These are phyloP conservation scores for Venustaconcha ellipsiformis DNA, from an alignment of 1,140 invertebrate species.

Conservation along the genomic window DNA sequence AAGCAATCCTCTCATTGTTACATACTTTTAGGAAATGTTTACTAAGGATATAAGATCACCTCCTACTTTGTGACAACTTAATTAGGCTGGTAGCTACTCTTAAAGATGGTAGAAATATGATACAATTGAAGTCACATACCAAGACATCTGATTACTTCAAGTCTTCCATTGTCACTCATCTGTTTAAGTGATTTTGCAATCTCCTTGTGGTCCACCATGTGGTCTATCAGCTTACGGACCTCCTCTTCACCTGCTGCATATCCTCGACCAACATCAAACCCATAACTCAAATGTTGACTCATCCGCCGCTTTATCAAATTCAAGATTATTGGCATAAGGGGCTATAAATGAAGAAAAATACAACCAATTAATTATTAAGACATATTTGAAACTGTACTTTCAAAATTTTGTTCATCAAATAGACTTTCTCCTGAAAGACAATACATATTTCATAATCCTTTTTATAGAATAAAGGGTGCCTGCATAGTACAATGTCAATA, in stretches of 20 bases:
- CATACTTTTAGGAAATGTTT: too few relatives aligned
- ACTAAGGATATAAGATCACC: too few relatives aligned
- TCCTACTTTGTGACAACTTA: too few relatives aligned
- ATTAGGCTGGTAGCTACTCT: too few relatives aligned
- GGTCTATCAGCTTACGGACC: slow-evolving; percentile 72
- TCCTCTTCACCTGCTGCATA: slow-evolving; percentile 74
- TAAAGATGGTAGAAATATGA: neutral
- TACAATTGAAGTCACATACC: slow-evolving; percentile 41
- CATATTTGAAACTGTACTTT: neutral
- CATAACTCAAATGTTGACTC: slow-evolving; percentile 60
- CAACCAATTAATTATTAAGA: neutral
- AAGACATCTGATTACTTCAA: slow-evolving; percentile 63
- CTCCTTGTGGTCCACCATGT: slow-evolving; percentile 72
- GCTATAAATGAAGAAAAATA: slow-evolving; percentile 31
- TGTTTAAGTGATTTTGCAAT: slow-evolving; percentile 56
- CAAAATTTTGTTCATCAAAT: neutral
- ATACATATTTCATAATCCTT: neutral
- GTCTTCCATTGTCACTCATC: slow-evolving; percentile 43
- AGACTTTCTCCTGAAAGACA: neutral
- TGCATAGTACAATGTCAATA: neutral
- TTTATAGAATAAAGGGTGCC: neutral
- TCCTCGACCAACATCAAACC: slow-evolving; percentile 70
- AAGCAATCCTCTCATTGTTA: too few relatives aligned
- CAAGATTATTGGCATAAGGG: slow-evolving; percentile 51
- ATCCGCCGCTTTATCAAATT: slow-evolving; percentile 56